Percentiles rank a stretch among this genome's conserved stretches.
Evolutionary conservation across 2,113 vertebrate genomes (phyloP).

Genomic region (Numida meleagris): DNA sequence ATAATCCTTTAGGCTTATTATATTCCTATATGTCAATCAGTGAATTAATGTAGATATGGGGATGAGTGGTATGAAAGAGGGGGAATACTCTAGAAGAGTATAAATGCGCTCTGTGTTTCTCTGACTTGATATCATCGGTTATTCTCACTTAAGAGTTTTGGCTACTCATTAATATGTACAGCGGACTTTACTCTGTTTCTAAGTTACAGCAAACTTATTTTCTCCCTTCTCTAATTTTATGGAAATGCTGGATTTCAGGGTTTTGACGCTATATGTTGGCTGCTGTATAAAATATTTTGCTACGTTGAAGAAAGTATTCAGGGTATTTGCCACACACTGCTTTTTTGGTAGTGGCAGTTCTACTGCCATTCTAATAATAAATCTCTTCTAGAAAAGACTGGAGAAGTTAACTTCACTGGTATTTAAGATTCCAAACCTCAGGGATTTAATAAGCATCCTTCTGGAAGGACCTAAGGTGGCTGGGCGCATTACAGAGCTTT

Average conservation of each 20-base stretch:
- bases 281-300: background rate
- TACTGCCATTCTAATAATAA: background rate
- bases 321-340: background rate
- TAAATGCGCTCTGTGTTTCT: accelerated
- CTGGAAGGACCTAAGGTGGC: background rate
- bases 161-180: background rate
- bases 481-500: background rate
- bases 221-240: background rate
- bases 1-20: background rate
- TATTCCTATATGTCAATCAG: background rate
- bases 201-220: background rate
- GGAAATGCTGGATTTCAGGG: background rate
- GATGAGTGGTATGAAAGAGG: background rate
- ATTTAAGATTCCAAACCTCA: background rate
- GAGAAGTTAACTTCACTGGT: background rate
- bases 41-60: background rate
- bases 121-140: background rate
- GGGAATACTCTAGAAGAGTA: background rate
- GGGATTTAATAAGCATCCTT: background rate
- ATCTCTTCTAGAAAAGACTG: background rate
- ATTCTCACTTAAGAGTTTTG: background rate
- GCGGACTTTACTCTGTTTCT: background rate
- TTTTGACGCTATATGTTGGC: background rate
- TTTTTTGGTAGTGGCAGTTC: background rate
- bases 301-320: background rate